Conservation (phyloP, 2,888 invertebrate genomes). For the Sphecodes monilicornis region DNA sequence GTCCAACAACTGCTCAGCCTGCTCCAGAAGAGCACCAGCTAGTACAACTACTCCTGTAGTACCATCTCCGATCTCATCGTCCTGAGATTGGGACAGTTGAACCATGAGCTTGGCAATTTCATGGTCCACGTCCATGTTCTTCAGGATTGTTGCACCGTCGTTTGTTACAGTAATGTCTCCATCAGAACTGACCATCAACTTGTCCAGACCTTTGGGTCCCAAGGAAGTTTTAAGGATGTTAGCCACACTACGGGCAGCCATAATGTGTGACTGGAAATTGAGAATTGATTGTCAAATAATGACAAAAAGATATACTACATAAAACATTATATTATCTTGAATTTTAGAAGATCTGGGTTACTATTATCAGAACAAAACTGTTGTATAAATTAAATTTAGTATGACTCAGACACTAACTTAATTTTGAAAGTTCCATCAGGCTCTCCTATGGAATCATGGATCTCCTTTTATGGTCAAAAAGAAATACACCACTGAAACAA, state of each 20-base stretch:
- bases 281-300: slow-evolving; percentile 43
- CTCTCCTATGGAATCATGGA: neutral
- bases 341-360: neutral
- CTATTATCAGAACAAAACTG: neutral
- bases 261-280: slow-evolving; percentile 95
- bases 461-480: slow-evolving; percentile 67
- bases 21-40: slow-evolving; percentile 96
- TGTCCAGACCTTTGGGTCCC: slow-evolving; percentile 98
- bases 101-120: slow-evolving; percentile 99
- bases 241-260: slow-evolving; percentile 97
- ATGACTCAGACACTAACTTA: neutral
- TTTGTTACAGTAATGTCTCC: slow-evolving; percentile 99
- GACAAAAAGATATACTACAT: neutral
- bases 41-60: slow-evolving; percentile 98
- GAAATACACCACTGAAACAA: neutral
- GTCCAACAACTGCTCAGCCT: slow-evolving; percentile 96
- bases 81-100: slow-evolving; percentile 98
- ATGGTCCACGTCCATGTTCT: slow-evolving; percentile 99
- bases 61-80: slow-evolving; percentile 99
- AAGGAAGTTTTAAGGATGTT: slow-evolving; percentile 95
- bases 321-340: neutral
- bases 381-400: neutral
- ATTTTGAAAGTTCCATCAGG: neutral
- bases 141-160: slow-evolving; percentile 99
- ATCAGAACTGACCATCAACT: slow-evolving; percentile 98